Percentiles rank a stretch among this genome's conserved stretches.
phyloP scores from a whole-genome alignment of 2,113 vertebrate species.

The Arizona elegans region DNA sequence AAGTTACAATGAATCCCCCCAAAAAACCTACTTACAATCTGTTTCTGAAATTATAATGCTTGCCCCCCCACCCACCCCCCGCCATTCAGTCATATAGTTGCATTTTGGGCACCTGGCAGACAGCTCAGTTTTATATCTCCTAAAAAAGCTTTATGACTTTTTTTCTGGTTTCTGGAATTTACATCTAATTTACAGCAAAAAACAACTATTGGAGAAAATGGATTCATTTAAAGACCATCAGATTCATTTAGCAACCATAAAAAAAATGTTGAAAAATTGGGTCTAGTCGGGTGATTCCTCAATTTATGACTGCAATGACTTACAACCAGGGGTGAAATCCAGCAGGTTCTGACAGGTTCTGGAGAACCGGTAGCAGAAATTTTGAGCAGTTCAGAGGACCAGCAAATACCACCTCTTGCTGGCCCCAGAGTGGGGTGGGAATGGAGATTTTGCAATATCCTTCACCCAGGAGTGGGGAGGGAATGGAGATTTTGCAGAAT shows the following conservation, averaged over 20 bases:
- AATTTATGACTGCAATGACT: not conserved
- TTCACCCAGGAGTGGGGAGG: no score
- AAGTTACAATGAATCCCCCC: not conserved
- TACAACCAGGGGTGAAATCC: no score
- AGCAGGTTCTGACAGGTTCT: no score
- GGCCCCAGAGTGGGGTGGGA: no score
- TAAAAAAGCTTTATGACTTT: not conserved
- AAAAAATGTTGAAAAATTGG: not conserved
- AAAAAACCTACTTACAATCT: not conserved
- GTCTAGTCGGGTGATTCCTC: not conserved
- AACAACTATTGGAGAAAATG: not conserved
- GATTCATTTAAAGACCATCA: not conserved
- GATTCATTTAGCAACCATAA: not conserved
- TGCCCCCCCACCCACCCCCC: fast-evolving
- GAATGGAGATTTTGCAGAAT: no score
- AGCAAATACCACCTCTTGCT: no score
- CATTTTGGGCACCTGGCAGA: not conserved
- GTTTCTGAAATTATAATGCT: not conserved
- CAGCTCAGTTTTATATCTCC: not conserved
- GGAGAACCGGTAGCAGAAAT: no score
- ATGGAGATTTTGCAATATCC: no score
- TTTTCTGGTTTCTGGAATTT: not conserved
- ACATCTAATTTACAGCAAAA: not conserved
- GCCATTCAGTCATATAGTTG: not conserved
- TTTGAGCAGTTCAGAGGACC: no score